These are phyloP conservation scores for Falco columbarius DNA, from an alignment of 2,797 vertebrate genomes.

Conservation along the genomic window DNA sequence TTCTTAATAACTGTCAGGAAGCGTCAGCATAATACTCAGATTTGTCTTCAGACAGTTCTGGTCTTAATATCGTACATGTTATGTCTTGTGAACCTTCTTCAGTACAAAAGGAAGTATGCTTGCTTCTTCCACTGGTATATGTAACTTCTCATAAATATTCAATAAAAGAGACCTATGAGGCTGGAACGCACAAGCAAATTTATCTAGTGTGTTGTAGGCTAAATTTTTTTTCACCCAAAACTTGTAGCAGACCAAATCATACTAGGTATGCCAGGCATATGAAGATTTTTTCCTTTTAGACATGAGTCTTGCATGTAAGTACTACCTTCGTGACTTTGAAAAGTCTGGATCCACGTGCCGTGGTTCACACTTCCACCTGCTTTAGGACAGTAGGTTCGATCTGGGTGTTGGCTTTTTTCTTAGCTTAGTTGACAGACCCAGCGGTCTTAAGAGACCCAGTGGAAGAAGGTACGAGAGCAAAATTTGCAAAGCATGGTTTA, in stretches of 20 bases:
- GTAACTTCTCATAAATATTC: neutral
- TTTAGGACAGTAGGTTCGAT: neutral
- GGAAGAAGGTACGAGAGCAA: slow-evolving; percentile 63
- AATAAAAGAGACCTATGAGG: neutral
- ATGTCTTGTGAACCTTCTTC: slow-evolving; percentile 71
- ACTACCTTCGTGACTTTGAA: neutral
- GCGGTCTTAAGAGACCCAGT: neutral
- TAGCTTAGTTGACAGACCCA: neutral
- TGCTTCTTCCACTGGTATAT: slow-evolving; percentile 72
- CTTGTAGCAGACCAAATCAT: neutral
- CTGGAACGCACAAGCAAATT: neutral
- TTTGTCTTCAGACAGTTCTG: slow-evolving; percentile 8
- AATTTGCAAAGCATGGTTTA: slow-evolving; percentile 45
- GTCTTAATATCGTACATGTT: neutral
- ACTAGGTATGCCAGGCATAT: neutral
- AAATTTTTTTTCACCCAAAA: neutral
- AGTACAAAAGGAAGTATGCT: slow-evolving; percentile 55
- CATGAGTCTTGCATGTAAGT: neutral
- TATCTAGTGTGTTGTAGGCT: neutral
- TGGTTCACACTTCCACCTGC: neutral
- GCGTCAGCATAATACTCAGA: neutral
- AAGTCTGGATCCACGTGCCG: neutral
- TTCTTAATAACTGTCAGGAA: neutral
- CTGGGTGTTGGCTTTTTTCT: neutral
- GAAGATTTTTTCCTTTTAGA: neutral